phyloP scores from a whole-genome alignment of 2,888 invertebrate genomes.

The Tiphia femorata region DNA sequence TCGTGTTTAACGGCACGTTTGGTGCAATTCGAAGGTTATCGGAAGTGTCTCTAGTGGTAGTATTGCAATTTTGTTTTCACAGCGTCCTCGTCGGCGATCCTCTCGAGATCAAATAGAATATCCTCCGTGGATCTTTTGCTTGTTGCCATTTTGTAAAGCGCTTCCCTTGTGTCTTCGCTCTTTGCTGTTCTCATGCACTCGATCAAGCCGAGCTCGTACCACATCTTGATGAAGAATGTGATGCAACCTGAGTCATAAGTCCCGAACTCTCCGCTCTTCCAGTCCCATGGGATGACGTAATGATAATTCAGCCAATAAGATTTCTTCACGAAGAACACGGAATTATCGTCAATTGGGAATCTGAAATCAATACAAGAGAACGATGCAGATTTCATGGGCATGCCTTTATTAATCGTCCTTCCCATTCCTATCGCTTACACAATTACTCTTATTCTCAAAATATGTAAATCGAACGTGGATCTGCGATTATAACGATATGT shows the following conservation, averaged over 20 bases:
- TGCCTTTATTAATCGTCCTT: background rate
- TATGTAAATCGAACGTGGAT: background rate
- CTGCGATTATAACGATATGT: background rate
- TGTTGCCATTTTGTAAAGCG: slow-evolving; percentile 72
- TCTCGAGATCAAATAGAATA: slow-evolving; percentile 51
- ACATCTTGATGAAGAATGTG: slow-evolving; percentile 79
- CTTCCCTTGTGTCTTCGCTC: slow-evolving; percentile 74
- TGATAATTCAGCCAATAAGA: slow-evolving; percentile 87
- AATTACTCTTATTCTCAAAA: background rate
- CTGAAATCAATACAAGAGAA: slow-evolving; percentile 67
- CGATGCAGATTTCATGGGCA: too few species aligned
- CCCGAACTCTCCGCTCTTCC: slow-evolving; percentile 86
- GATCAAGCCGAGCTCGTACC: slow-evolving; percentile 78
- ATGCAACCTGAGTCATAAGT: slow-evolving; percentile 78
- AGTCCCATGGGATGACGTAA: slow-evolving; percentile 83
- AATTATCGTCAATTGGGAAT: slow-evolving; percentile 79
- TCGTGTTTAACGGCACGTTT: too few species aligned
- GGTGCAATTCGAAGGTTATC: too few species aligned
- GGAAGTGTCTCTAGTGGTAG: slow-evolving; percentile 44
- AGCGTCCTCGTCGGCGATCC: slow-evolving; percentile 44
- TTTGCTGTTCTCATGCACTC: slow-evolving; percentile 76
- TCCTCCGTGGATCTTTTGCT: slow-evolving; percentile 54
- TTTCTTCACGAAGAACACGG: slow-evolving; percentile 81
- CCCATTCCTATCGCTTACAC: background rate
- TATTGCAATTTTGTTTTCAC: slow-evolving; percentile 42